Evolutionary conservation across 2,888 invertebrate species (phyloP).

Genomic region (Scotopteryx bipunctaria): DNA sequence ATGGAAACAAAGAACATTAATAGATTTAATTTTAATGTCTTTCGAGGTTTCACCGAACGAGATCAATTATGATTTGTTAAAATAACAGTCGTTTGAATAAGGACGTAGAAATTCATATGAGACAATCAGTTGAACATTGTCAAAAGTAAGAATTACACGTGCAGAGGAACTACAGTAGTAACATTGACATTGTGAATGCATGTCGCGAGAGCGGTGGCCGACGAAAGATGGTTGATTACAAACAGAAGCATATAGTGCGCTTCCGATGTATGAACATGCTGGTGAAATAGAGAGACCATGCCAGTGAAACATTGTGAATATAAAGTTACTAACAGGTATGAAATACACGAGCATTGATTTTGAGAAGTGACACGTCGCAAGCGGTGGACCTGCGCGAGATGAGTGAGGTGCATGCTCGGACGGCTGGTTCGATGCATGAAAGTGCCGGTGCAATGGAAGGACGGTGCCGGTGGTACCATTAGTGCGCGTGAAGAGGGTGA

Average conservation of each 20-base stretch:
- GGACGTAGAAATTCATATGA: not conserved
- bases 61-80: not conserved
- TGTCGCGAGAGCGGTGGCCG: slow-evolving; percentile 40
- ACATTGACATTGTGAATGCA: slow-evolving; percentile 65
- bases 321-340: slow-evolving; percentile 17
- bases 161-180: slow-evolving; percentile 44
- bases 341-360: slow-evolving; percentile 23
- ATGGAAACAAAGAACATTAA: no score
- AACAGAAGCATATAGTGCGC: slow-evolving; percentile 10
- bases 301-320: slow-evolving; percentile 4
- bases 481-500: slow-evolving; percentile 76
- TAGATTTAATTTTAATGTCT: no score
- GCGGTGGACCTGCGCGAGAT: slow-evolving; percentile 25
- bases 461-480: slow-evolving; percentile 64
- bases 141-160: slow-evolving; percentile 29
- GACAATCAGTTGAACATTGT: not conserved
- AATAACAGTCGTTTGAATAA: not conserved
- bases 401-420: slow-evolving; percentile 20
- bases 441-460: slow-evolving; percentile 28
- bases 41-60: not conserved
- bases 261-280: slow-evolving; percentile 19
- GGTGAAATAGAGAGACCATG: slow-evolving; percentile 6
- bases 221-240: slow-evolving; percentile 20
- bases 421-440: slow-evolving; percentile 18
- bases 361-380: slow-evolving; percentile 19